These are phyloP conservation scores for Alviniconcha marisindica DNA, from an alignment of 1,140 invertebrate genomes.

Conservation along the genomic window DNA sequence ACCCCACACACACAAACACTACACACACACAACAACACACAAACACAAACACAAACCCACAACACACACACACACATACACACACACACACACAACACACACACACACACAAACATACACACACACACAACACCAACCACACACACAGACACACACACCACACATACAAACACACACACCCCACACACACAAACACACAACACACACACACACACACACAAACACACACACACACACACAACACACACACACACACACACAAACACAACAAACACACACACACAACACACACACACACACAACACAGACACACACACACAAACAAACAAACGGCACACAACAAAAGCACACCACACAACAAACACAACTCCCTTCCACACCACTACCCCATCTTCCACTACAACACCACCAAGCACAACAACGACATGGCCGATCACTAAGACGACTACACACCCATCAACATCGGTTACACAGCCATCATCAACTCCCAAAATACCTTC, in stretches of 20 bases:
- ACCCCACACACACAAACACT: not conserved
- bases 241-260: not conserved
- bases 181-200: too few species aligned
- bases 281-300: constrained; percentile 14
- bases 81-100: not conserved
- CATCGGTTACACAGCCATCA: too few species aligned
- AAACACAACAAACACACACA: not conserved
- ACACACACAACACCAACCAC: too few species aligned
- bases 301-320: not conserved
- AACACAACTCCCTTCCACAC: too few species aligned
- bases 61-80: not conserved
- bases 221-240: not conserved
- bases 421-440: too few species aligned
- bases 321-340: not conserved
- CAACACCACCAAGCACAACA: too few species aligned
- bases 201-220: not conserved
- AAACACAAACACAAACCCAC: too few species aligned
- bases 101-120: constrained; percentile 3
- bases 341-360: constrained; percentile 2
- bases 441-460: too few species aligned
- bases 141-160: too few species aligned
- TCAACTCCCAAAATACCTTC: too few species aligned
- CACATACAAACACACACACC: not conserved
- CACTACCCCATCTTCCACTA: too few species aligned
- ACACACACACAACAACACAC: not conserved